Conservation (phyloP, 2,888 invertebrate species). For the Eupsilia transversa region DNA sequence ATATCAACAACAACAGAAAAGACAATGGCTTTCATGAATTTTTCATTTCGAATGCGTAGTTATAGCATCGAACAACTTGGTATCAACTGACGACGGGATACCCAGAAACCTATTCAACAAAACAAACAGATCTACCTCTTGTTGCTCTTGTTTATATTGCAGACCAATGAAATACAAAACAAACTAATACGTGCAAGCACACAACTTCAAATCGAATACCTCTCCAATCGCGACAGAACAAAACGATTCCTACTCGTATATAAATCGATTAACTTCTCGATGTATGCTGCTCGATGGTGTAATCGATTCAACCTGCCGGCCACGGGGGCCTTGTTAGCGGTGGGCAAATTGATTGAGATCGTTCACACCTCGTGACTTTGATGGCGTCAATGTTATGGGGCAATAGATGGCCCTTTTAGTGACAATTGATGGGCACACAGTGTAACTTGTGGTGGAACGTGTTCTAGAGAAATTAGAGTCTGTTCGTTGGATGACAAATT, state of each 20-base stretch:
- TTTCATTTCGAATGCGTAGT: background rate
- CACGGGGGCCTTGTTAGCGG: constrained; percentile 38
- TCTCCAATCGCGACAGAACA: constrained; percentile 32
- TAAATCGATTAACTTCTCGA: constrained; percentile 38
- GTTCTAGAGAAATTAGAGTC: constrained; percentile 3
- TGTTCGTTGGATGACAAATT: constrained; percentile 3
- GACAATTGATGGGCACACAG: constrained; percentile 43
- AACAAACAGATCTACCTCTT: constrained; percentile 17
- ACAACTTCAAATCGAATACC: constrained; percentile 37
- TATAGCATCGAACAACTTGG: constrained; percentile 1
- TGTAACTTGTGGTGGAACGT: background rate
- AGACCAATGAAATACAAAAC: constrained; percentile 38
- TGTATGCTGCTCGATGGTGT: constrained; percentile 34
- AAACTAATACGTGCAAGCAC: constrained; percentile 18
- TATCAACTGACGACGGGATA: constrained; percentile 1
- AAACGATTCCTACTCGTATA: constrained; percentile 36
- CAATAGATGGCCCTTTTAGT: constrained; percentile 38
- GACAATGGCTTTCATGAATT: background rate
- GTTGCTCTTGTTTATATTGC: constrained; percentile 38
- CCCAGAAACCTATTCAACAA: background rate
- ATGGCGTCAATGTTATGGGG: constrained; percentile 35
- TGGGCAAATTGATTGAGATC: constrained; percentile 44
- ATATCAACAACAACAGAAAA: background rate
- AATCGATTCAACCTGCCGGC: constrained; percentile 28
- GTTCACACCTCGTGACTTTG: constrained; percentile 45